These are phyloP conservation scores for Panthera uncia DNA, from an alignment of 2,113 vertebrate genomes.

Conservation along the genomic window DNA sequence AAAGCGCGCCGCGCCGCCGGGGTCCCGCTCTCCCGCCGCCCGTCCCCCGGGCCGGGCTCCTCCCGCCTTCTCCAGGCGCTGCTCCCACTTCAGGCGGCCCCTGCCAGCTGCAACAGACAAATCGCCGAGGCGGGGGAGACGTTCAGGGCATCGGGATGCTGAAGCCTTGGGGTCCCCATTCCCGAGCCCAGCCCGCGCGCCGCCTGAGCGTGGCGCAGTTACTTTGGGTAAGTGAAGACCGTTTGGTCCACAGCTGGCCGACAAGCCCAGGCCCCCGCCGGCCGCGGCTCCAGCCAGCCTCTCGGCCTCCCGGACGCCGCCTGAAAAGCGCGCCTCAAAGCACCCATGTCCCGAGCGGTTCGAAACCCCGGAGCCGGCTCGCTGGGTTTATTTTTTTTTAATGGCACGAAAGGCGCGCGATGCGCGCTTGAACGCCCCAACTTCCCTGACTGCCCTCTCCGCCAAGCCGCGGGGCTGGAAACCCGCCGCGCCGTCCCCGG, in stretches of 20 bases:
- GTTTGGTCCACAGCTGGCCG: conserved; percentile 22
- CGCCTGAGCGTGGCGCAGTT: conserved; percentile 72
- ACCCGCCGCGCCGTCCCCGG: conserved; percentile 39
- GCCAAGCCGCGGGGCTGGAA: conserved; percentile 40
- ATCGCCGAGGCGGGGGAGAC: conserved; percentile 40
- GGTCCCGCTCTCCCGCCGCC: conserved; percentile 63
- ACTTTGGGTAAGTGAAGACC: not conserved
- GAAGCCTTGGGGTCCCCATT: conserved; percentile 10
- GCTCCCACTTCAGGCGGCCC: conserved; percentile 66
- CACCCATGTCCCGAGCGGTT: not conserved
- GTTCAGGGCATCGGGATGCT: conserved; percentile 50
- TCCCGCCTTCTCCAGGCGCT: conserved; percentile 71
- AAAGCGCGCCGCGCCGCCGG: conserved; percentile 60
- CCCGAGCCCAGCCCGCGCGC: conserved; percentile 51
- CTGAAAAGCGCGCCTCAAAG: not conserved
- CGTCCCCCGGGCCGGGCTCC: conserved; percentile 52
- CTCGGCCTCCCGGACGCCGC: conserved; percentile 11
- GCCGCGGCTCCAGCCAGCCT: not conserved
- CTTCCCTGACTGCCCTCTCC: not conserved
- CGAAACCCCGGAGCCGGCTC: not conserved
- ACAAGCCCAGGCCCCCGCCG: conserved; percentile 15
- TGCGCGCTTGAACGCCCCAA: conserved; percentile 26
- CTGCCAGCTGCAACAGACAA: conserved; percentile 76
- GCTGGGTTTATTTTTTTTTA: not conserved
- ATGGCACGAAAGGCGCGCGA: not conserved